Base-by-base conservation (phyloP, 53 echinoderm and acorn worm genomes). In the Echinarachnius parma region DNA sequence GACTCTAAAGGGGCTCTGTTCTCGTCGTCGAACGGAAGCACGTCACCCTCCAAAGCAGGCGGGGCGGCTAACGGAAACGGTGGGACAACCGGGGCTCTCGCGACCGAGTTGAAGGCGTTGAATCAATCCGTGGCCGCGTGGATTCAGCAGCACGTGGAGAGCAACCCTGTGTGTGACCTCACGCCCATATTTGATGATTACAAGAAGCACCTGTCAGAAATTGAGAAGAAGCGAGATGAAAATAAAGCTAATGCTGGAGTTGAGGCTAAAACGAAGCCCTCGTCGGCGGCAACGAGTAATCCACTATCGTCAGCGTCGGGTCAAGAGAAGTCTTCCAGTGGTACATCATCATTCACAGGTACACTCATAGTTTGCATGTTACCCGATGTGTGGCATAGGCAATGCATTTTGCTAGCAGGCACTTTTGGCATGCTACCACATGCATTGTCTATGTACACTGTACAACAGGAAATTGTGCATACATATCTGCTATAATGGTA, bases 171-270 rank as follows among this genome's bases (percentile, higher is more conserved):
- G 7, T 94, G 95, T 37, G 95, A 94, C 57, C 84, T 94, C 21
- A 75, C 95, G 0, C 95, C 95, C 0, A 61, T 94, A 3, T 94
- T 94, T 71, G 75, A 89, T 19, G 95, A 94, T 46, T 94, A 94
- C 64, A 86, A 87, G 36, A 94, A 90, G 50, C 95, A 94, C 34
- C 62, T 94, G 39, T 27, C 42, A 13, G 90, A 87, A 21, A 78
- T 94, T 39, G 95, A 94, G 59, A 77, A 81, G 75, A 78, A 84
- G 70, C 60, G 66, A 21, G 16, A 10, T 9, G 19, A 2, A 2
- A n/a, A 34, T 15, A 15, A 34, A 1, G 45, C 59, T 3, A 66
- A 31, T 2, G 20, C 11, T 14, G 34, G 13, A 2, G 45, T 29
- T 9, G 46, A 28, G 14, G 23, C 23, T 15, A 53, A 64, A 64